Evolutionary conservation across 1,140 invertebrate genomes (phyloP), one percentile per base, ranked within the genome.

Genomic region (Stegodyphus dumicola): DNA sequence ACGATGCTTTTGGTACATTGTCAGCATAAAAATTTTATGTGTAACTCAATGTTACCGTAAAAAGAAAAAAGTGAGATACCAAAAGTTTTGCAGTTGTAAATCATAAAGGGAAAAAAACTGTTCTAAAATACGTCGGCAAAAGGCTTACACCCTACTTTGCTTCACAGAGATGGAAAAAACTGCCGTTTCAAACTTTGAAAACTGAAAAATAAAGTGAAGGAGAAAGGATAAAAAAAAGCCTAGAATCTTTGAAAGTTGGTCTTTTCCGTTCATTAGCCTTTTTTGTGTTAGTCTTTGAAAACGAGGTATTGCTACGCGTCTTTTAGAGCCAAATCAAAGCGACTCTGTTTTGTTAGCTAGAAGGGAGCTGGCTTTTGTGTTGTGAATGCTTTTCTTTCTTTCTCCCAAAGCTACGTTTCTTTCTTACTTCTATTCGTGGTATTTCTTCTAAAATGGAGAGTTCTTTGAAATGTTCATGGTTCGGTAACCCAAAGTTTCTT

Each of bases 261-360:
- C 66, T 67, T 67, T 67, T 67, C 66, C n/a, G 76, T 77, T 77
- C 76, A 77, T 77, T 77, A 77, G 76, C 60, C 76, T 52, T 77
- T 77, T 77, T 77, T 77, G 65, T 67, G 76, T 77, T 67, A 64
- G 74, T 49, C 53, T 76, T 64, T 76, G 17, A 48, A 76, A 64
- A 33, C 33, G 56, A 76, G 64, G 74, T 15, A 76, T 76, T 76
- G 74, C 74, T 51, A 48, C 74, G 74, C 74, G 74, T 33, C 74
- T 76, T 76, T 76, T 76, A 76, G 9, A 48, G 33, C 74, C 54
- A 33, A 76, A 76, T 76, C 74, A 76, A 18, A 64, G 74, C 6
- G n/a, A 52, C 70, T 73, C 53, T 49, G 56, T 76, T 64, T 66
- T 33, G 33, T 3, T 33, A 33, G 33, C 33, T 33, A 33, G 33